A percentile compares a stretch with the other conserved stretches of the same genome.
Evolutionary conservation across 2,797 vertebrate species (phyloP).

Genomic region (Iguana delicatissima): DNA sequence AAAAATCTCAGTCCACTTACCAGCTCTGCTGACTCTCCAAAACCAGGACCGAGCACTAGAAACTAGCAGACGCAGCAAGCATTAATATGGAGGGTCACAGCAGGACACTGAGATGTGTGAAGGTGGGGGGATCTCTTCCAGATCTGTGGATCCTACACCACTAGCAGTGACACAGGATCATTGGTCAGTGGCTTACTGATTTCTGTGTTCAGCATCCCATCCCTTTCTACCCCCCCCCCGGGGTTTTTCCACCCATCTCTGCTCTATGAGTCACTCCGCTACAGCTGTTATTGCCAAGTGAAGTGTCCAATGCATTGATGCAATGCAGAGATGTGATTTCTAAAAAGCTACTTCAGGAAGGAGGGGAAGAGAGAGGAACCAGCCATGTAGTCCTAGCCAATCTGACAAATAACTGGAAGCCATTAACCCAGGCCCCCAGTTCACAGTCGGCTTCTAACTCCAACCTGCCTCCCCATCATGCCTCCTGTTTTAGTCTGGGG

Average conservation of each 20-base stretch:
- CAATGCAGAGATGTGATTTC: constrained; percentile 4
- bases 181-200: fast-evolving
- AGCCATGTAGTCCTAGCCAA: background rate
- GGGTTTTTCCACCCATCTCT: background rate
- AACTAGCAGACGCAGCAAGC: fast-evolving
- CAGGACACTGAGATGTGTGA: fast-evolving
- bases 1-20: constrained; percentile 42
- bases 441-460: background rate
- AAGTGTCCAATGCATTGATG: background rate
- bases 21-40: background rate
- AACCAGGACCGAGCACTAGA: background rate
- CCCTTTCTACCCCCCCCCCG: background rate
- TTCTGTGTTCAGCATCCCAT: background rate
- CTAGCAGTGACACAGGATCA: background rate
- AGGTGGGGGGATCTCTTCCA: constrained; percentile 40
- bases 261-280: background rate
- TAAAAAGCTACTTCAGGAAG: background rate
- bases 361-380: background rate
- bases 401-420: too few relatives aligned
- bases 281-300: constrained; percentile 12
- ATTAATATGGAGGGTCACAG: constrained; percentile 17
- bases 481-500: too few relatives aligned
- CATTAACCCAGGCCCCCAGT: background rate
- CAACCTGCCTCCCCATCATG: too few relatives aligned
- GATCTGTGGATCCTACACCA: constrained; percentile 14